phyloP scores from a whole-genome alignment of 2,888 invertebrate species.

The Pilophorus perplexus region DNA sequence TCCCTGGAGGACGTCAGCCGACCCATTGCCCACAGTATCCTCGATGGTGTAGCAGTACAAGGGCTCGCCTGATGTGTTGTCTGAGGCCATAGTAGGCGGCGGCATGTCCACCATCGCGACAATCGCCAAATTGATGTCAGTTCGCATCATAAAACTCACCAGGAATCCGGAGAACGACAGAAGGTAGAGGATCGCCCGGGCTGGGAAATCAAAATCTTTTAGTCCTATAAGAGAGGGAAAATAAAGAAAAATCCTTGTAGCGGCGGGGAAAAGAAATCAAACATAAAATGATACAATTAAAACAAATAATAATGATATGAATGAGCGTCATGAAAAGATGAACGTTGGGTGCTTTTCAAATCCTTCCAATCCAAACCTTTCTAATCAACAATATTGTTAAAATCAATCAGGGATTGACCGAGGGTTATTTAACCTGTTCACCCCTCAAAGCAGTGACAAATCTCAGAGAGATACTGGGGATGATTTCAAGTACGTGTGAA shows the following conservation, averaged over 20 bases:
- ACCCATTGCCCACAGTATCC: constrained; percentile 4
- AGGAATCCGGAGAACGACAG: constrained; percentile 70
- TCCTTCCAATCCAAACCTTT: no score
- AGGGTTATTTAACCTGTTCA: no score
- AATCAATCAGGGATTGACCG: no score
- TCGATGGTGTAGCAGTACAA: constrained; percentile 34
- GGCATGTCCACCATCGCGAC: constrained; percentile 63
- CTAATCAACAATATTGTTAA: no score
- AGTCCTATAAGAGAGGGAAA: constrained; percentile 2
- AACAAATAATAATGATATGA: no score
- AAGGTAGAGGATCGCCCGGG: constrained; percentile 67
- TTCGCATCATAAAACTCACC: constrained; percentile 74
- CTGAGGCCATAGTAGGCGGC: constrained; percentile 41
- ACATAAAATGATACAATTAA: neutral
- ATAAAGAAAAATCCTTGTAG: neutral
- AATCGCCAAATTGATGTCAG: constrained; percentile 69
- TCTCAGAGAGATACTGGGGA: no score
- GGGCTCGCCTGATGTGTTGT: constrained; percentile 35
- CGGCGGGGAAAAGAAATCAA: neutral
- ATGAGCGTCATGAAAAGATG: no score
- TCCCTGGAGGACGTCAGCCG: neutral
- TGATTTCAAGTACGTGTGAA: no score
- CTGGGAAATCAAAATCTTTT: constrained; percentile 53
- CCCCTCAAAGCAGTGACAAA: no score
- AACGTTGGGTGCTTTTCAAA: no score